Conservation (phyloP, 92 coral and sea anemone species). For the Parazoanthus swiftii region DNA sequence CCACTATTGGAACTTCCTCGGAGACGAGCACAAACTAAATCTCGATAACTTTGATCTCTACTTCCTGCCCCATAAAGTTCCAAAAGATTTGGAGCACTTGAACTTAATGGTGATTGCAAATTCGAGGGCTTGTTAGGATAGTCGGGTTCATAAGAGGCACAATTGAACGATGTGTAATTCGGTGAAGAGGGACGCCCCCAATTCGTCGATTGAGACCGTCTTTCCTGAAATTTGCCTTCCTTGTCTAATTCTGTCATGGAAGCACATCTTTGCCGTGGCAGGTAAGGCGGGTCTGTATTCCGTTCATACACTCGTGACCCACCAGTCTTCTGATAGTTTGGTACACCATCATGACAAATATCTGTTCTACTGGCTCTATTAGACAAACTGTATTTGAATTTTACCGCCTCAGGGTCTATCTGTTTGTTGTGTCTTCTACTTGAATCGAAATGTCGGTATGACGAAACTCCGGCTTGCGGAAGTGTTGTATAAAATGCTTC, state of each 20-base stretch:
- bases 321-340: background rate
- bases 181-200: background rate
- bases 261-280: conserved; percentile 18
- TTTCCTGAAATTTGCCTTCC: background rate
- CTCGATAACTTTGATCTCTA: background rate
- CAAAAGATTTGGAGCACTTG: conserved; percentile 26
- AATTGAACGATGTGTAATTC: background rate
- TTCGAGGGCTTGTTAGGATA: background rate
- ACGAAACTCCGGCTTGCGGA: conserved; percentile 14
- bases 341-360: background rate
- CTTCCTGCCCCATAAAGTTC: background rate
- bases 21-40: background rate
- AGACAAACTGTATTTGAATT: background rate
- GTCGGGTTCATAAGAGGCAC: background rate
- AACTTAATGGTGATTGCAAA: background rate
- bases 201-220: background rate
- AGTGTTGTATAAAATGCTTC: background rate
- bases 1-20: background rate
- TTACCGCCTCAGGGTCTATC: background rate
- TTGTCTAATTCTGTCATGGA: conserved; percentile 13
- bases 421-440: background rate
- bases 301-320: background rate
- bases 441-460: conserved; percentile 17
- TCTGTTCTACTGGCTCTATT: background rate
- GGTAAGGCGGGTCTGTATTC: background rate